phyloP scores from a whole-genome alignment of 2,797 vertebrate genomes.

The Rhinella marina region DNA sequence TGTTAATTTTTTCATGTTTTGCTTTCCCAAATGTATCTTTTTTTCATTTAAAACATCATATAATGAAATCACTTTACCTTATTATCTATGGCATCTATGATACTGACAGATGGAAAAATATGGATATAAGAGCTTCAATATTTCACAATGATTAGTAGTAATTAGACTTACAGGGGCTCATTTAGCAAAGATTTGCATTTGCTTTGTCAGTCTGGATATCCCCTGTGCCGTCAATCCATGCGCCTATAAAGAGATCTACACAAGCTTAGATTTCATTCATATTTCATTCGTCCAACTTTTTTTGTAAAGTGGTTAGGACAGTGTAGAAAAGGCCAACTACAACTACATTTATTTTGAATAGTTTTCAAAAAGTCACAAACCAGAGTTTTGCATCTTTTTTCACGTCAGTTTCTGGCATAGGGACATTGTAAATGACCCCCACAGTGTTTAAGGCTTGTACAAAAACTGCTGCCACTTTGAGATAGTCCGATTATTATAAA shows the following conservation, averaged over 20 bases:
- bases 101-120: neutral
- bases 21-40: neutral
- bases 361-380: too few relatives aligned
- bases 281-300: too few relatives aligned
- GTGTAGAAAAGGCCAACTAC: too few relatives aligned
- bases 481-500: neutral
- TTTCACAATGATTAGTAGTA: neutral
- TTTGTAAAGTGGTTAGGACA: too few relatives aligned
- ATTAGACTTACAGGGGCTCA: neutral
- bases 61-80: neutral
- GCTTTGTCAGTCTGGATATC: too few relatives aligned
- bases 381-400: too few relatives aligned
- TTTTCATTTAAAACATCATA: neutral
- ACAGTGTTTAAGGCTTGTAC: slow-evolving; percentile 26
- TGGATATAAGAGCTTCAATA: neutral
- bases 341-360: too few relatives aligned
- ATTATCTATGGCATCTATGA: neutral
- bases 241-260: too few relatives aligned
- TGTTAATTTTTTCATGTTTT: neutral
- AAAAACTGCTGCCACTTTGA: neutral
- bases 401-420: too few relatives aligned
- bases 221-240: too few relatives aligned
- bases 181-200: too few relatives aligned
- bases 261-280: too few relatives aligned
- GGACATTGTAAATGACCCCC: neutral